Conservation (phyloP, 2,888 invertebrate genomes). For the Autographa gamma region DNA sequence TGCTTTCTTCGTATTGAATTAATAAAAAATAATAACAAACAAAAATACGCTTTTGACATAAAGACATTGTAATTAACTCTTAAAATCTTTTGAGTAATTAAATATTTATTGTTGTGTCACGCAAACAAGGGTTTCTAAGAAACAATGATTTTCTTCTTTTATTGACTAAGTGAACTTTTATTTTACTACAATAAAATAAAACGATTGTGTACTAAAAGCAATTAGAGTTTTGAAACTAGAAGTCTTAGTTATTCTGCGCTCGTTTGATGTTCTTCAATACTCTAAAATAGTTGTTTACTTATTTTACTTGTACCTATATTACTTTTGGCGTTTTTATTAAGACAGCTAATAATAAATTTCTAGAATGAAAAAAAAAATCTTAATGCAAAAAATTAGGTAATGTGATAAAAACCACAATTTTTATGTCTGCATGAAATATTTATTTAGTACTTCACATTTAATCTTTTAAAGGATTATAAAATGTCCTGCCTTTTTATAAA, state of each 20-base stretch:
- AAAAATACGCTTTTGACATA: conserved; percentile 23
- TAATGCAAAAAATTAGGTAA: too few species aligned
- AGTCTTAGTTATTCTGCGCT: background rate
- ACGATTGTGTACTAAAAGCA: background rate
- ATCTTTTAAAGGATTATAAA: too few species aligned
- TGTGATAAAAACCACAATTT: too few species aligned
- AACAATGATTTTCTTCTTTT: background rate
- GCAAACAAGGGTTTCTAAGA: conserved; percentile 10
- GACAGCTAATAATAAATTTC: too few species aligned
- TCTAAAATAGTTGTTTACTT: too few species aligned
- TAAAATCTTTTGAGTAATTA: conserved; percentile 30
- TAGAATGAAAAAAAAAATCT: too few species aligned
- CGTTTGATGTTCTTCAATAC: background rate
- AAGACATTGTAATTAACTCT: conserved; percentile 33
- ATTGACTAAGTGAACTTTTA: background rate
- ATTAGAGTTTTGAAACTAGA: background rate
- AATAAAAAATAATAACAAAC: conserved; percentile 27
- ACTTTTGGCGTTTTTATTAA: background rate
- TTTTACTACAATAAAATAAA: too few species aligned
- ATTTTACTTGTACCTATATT: too few species aligned
- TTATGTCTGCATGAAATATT: too few species aligned
- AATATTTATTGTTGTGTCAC: conserved; percentile 17
- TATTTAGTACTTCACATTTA: too few species aligned
- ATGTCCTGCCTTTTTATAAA: too few species aligned
- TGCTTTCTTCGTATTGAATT: conserved; percentile 29